phyloP scores from a whole-genome alignment of 2,888 invertebrate genomes.

The Acanthoscelides obtectus region DNA sequence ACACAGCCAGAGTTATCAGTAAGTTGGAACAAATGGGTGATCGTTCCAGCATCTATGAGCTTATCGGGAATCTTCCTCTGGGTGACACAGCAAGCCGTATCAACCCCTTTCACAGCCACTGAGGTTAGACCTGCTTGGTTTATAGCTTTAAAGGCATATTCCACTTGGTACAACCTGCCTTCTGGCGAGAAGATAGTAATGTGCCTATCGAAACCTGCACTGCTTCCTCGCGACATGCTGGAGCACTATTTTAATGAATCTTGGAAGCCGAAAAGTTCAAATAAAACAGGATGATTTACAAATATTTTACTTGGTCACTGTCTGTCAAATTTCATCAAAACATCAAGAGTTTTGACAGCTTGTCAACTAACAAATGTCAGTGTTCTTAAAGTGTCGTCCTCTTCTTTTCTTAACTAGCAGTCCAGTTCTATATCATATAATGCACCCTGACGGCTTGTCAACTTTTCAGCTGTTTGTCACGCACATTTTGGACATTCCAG shows the following conservation, averaged over 20 bases:
- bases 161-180: constrained; percentile 99
- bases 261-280: not conserved
- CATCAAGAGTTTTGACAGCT: too few relatives aligned
- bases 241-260: not conserved
- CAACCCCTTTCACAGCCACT: constrained; percentile 88
- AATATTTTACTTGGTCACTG: constrained; percentile 1
- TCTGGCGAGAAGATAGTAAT: constrained; percentile 99
- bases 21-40: constrained; percentile 87
- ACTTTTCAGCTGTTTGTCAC: too few relatives aligned
- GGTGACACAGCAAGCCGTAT: constrained; percentile 93
- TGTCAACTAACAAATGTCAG: too few relatives aligned
- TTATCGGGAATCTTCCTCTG: constrained; percentile 99
- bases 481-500: too few relatives aligned
- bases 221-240: constrained; percentile 92
- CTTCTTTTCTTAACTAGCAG: too few relatives aligned
- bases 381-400: too few relatives aligned
- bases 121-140: constrained; percentile 97
- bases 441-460: too few relatives aligned
- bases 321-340: constrained; percentile 1
- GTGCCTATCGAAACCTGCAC: constrained; percentile 99
- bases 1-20: constrained; percentile 78
- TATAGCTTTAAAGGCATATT: constrained; percentile 99
- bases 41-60: constrained; percentile 85
- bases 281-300: constrained; percentile 1
- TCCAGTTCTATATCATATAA: too few relatives aligned